Conservation (phyloP, 2,888 invertebrate species). For the Drosophila tripunctata region DNA sequence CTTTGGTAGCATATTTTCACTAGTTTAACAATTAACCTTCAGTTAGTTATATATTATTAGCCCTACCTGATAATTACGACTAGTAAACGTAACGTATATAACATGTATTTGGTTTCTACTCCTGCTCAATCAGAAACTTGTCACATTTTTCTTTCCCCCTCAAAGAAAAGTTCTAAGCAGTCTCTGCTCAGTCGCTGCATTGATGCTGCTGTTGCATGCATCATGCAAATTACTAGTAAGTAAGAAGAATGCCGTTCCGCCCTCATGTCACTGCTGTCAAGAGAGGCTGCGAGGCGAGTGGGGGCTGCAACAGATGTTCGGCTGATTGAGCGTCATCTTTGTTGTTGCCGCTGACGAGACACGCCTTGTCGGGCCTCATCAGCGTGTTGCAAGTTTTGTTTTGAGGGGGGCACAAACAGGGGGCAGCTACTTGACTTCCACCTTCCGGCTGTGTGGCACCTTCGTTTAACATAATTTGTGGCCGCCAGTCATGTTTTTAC, state of each 20-base stretch:
- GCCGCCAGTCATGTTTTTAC: conserved; percentile 68
- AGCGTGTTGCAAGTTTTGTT: conserved; percentile 14
- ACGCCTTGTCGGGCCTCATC: conserved; percentile 59
- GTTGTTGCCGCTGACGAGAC: conserved; percentile 49
- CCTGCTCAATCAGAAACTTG: conserved; percentile 1
- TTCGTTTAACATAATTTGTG: conserved; percentile 74
- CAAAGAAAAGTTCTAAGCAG: too few relatives aligned
- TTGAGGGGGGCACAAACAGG: conserved; percentile 9
- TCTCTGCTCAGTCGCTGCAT: too few relatives aligned
- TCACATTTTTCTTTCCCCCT: conserved; percentile 1
- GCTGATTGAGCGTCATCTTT: conserved; percentile 66
- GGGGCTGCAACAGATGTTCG: conserved; percentile 62
- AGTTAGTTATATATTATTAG: neutral
- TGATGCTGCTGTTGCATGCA: neutral
- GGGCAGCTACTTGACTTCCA: conserved; percentile 69
- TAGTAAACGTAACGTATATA: too few relatives aligned
- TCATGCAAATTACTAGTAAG: conserved; percentile 53
- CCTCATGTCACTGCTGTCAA: conserved; percentile 61
- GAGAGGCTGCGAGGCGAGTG: conserved; percentile 35
- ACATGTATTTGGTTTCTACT: conserved; percentile 8
- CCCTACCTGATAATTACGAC: conserved; percentile 15
- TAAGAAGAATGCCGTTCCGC: conserved; percentile 46
- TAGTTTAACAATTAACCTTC: neutral
- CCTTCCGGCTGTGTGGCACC: conserved; percentile 58
- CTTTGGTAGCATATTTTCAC: too few relatives aligned